Conservation (phyloP, 2,113 vertebrate species). For the Lipotes vexillifer region DNA sequence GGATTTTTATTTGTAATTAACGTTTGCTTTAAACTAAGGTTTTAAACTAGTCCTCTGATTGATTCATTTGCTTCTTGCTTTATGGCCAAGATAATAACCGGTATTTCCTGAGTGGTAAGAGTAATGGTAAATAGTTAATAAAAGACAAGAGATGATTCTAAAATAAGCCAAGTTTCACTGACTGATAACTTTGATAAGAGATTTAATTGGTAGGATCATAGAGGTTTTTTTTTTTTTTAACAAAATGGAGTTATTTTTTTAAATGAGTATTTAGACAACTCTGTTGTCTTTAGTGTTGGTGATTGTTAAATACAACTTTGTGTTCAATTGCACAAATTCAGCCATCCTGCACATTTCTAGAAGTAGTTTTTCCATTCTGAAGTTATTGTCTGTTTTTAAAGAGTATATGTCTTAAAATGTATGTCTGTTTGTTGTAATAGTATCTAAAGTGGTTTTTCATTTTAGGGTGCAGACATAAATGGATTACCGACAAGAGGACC, state of each 20-base stretch:
- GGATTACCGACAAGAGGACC: constrained; percentile 73
- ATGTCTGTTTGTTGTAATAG: neutral
- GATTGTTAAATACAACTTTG: neutral
- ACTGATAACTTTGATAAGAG: neutral
- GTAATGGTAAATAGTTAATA: neutral
- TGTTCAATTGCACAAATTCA: neutral
- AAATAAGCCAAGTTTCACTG: neutral
- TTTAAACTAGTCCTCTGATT: neutral
- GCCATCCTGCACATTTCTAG: neutral
- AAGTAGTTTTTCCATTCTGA: neutral
- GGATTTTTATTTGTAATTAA: neutral
- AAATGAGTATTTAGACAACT: neutral
- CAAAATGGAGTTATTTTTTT: neutral
- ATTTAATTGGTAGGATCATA: neutral
- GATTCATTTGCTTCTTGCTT: neutral
- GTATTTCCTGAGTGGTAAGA: neutral
- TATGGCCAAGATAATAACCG: neutral
- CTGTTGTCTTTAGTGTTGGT: neutral
- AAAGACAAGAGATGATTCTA: neutral
- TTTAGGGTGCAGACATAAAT: constrained; percentile 75
- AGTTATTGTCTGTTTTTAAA: neutral
- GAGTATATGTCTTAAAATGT: neutral
- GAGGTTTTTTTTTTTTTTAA: neutral
- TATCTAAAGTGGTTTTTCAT: constrained; percentile 12
- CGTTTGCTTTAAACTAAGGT: neutral